Conservation (phyloP, 2,113 vertebrate species). For the Nothoprocta pentlandii region DNA sequence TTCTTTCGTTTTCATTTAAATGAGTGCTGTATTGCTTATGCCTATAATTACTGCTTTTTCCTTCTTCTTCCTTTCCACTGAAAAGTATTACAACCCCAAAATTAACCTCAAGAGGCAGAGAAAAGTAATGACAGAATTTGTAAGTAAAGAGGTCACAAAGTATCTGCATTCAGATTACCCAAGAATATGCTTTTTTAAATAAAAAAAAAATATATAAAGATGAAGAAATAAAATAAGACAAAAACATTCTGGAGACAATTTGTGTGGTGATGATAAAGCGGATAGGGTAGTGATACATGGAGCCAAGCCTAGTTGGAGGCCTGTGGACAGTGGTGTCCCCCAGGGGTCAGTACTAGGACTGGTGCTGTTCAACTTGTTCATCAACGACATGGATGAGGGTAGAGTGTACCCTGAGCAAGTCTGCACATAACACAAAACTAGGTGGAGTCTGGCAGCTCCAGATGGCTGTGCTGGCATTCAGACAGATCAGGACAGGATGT, state of each 20-base stretch:
- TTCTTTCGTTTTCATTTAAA: background rate
- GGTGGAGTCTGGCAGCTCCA: too few species aligned
- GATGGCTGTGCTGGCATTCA: too few species aligned
- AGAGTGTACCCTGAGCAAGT: too few species aligned
- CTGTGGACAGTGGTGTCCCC: too few species aligned
- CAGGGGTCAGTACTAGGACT: too few species aligned
- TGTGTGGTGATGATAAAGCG: too few species aligned
- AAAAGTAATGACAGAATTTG: background rate
- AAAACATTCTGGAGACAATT: background rate
- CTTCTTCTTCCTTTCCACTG: background rate
- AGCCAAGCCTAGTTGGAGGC: too few species aligned
- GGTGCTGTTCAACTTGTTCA: too few species aligned
- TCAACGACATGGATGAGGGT: too few species aligned
- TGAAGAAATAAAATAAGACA: background rate
- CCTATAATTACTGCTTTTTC: background rate
- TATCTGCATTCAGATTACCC: background rate
- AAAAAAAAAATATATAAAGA: background rate
- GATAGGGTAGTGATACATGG: too few species aligned
- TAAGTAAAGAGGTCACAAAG: background rate
- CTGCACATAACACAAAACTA: too few species aligned
- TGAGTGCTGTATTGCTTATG: background rate
- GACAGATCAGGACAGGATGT: too few species aligned
- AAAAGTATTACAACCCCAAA: background rate
- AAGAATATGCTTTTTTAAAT: background rate
- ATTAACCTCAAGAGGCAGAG: background rate